Evolutionary conservation across 2,888 invertebrate species (phyloP).

Genomic region (Drepana falcataria): DNA sequence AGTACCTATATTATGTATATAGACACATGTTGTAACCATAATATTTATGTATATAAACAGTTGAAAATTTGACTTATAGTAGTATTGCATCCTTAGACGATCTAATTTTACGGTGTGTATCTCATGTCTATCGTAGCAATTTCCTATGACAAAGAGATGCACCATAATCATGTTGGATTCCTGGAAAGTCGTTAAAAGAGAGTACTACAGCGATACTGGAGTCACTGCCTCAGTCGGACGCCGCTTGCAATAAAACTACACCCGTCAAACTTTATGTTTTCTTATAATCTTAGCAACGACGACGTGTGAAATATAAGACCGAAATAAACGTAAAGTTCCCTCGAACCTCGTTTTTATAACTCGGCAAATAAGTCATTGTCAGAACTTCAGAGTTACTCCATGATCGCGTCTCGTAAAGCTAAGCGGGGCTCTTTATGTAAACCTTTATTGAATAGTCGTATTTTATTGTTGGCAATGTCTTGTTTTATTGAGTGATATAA

Average conservation of each 20-base stretch:
- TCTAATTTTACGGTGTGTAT: too few species aligned
- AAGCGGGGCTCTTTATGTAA: slow-evolving; percentile 31
- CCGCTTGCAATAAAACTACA: slow-evolving; percentile 36
- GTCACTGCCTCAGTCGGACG: neutral
- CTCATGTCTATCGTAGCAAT: too few species aligned
- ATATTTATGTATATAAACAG: too few species aligned
- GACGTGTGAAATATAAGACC: slow-evolving; percentile 59
- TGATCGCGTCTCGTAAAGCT: slow-evolving; percentile 50
- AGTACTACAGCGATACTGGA: slow-evolving; percentile 5
- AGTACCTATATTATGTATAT: too few species aligned
- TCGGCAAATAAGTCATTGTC: slow-evolving; percentile 60
- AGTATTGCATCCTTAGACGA: too few species aligned
- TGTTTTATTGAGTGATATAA: neutral
- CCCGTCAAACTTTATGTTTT: slow-evolving; percentile 49
- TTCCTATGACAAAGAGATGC: neutral
- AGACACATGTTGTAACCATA: too few species aligned
- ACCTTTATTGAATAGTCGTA: slow-evolving; percentile 42
- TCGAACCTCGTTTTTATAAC: slow-evolving; percentile 52
- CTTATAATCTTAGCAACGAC: slow-evolving; percentile 52
- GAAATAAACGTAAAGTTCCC: slow-evolving; percentile 55
- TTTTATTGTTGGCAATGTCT: slow-evolving; percentile 17
- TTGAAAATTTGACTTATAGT: too few species aligned
- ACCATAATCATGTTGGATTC: slow-evolving; percentile 15
- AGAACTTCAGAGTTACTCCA: slow-evolving; percentile 42
- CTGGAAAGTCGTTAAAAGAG: slow-evolving; percentile 17